Evolutionary conservation across 2,888 invertebrate species (phyloP).

Genomic region (Aspidapion aeneum): DNA sequence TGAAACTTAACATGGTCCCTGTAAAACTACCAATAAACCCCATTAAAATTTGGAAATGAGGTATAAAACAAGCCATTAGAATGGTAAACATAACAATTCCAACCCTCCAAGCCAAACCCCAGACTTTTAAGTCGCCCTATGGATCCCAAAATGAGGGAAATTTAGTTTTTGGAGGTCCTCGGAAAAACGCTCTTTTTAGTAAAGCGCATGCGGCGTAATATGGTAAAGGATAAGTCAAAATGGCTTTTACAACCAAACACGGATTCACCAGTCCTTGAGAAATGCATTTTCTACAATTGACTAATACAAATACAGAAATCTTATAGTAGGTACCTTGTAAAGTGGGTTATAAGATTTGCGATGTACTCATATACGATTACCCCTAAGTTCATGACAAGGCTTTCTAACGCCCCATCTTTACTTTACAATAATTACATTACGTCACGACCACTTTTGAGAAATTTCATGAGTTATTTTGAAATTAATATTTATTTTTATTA

Average conservation of each 20-base stretch:
- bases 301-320: no score
- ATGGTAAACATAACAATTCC: conserved; percentile 88
- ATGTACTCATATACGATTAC: no score
- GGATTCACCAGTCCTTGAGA: conserved; percentile 92
- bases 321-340: no score
- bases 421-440: no score
- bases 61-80: conserved; percentile 94
- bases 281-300: no score
- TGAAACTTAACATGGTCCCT: conserved; percentile 98
- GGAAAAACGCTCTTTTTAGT: conserved; percentile 88
- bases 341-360: no score
- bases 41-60: conserved; percentile 98
- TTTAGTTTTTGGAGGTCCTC: conserved; percentile 74
- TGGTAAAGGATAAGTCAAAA: conserved; percentile 95
- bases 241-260: conserved; percentile 91
- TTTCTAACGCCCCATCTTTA: no score
- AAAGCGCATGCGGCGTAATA: conserved; percentile 97
- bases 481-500: no score
- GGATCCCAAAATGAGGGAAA: conserved; percentile 91
- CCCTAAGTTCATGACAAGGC: no score
- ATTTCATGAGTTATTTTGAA: no score
- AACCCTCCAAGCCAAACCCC: conserved; percentile 91
- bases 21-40: conserved; percentile 99
- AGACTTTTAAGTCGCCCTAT: conserved; percentile 90
- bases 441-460: no score